phyloP scores from a whole-genome alignment of 1,140 invertebrate genomes.

The Oscheius sp. region DNA sequence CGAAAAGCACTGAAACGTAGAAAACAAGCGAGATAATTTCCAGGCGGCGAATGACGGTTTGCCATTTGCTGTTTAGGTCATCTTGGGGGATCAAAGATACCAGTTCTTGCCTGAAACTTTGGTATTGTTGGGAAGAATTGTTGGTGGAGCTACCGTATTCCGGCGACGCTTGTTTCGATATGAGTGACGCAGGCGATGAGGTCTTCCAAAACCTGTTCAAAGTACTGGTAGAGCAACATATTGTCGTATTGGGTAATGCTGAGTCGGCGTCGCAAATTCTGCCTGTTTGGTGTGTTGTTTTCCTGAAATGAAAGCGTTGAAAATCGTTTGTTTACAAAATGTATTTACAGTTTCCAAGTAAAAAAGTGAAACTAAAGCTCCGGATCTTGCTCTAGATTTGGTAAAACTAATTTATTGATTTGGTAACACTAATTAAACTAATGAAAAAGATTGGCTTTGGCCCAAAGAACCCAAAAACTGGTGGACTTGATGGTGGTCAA shows the following conservation, averaged over 20 bases:
- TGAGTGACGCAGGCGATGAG: slow-evolving; percentile 37
- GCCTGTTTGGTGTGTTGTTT: slow-evolving; percentile 33
- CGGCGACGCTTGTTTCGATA: slow-evolving; percentile 45
- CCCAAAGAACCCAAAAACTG: too few species aligned
- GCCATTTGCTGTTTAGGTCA: slow-evolving; percentile 56
- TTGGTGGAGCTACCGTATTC: slow-evolving; percentile 41
- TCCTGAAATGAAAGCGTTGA: too few species aligned
- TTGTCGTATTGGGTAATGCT: slow-evolving; percentile 57
- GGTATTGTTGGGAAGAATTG: not conserved
- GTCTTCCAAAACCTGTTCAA: slow-evolving; percentile 56
- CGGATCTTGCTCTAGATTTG: not conserved
- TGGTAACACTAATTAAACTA: too few species aligned
- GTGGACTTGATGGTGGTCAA: too few species aligned
- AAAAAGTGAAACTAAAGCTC: not conserved
- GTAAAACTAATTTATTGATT: too few species aligned
- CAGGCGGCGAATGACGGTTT: slow-evolving; percentile 54
- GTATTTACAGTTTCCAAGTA: not conserved
- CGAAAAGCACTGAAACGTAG: slow-evolving; percentile 53
- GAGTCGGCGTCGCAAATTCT: slow-evolving; percentile 45
- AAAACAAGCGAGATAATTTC: slow-evolving; percentile 56
- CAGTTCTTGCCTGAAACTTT: slow-evolving; percentile 45
- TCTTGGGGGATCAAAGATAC: slow-evolving; percentile 47
- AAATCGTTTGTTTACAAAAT: too few species aligned
- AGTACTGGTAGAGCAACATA: slow-evolving; percentile 56
- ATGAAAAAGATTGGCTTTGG: too few species aligned